phyloP scores from a whole-genome alignment of 2,113 vertebrate species.

The Harpagus bidentatus region DNA sequence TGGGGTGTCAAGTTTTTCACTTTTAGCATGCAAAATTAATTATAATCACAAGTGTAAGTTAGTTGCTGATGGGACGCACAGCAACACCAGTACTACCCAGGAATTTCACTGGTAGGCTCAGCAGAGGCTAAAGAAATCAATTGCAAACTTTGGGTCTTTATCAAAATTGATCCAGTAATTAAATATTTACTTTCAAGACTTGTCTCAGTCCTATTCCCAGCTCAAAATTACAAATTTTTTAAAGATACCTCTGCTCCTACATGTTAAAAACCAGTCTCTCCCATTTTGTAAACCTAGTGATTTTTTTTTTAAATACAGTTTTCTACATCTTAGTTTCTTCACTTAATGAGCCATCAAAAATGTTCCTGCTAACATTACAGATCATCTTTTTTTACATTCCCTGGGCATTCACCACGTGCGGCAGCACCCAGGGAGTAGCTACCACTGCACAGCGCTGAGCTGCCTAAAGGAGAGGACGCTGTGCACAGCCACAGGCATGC shows the following conservation, averaged over 20 bases:
- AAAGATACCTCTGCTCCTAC: not conserved
- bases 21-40: not conserved
- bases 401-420: accelerated
- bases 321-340: not conserved
- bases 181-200: not conserved
- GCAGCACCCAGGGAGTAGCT: not conserved
- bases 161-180: not conserved
- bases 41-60: not conserved
- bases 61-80: not conserved
- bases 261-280: not conserved
- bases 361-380: not conserved
- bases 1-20: not conserved
- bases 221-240: not conserved
- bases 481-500: not conserved
- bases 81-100: not conserved
- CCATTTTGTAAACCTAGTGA: not conserved
- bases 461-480: not conserved
- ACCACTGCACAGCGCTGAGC: not conserved
- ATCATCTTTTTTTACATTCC: not conserved
- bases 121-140: not conserved
- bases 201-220: not conserved
- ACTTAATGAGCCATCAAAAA: not conserved
- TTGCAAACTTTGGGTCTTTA: not conserved
- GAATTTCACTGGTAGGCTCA: not conserved
- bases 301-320: not conserved